These are phyloP conservation scores for Linepithema humile DNA, from an alignment of 1,140 invertebrate genomes.

Conservation along the genomic window DNA sequence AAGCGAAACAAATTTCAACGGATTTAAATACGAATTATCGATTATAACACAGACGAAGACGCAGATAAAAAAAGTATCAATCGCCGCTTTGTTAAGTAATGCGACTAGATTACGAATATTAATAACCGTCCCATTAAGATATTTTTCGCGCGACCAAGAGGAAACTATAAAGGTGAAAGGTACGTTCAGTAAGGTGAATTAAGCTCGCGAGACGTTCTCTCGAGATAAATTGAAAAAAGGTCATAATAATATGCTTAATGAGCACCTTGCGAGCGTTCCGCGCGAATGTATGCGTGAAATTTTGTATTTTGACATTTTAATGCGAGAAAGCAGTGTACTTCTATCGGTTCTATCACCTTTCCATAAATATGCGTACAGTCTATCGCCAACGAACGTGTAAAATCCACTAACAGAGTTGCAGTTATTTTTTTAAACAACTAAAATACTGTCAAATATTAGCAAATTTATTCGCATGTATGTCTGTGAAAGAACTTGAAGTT, in stretches of 20 bases:
- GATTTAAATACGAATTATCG: neutral
- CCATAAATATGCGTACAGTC: neutral
- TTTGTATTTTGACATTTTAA: constrained; percentile 64
- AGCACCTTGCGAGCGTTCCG: constrained; percentile 38
- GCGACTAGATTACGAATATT: constrained; percentile 52
- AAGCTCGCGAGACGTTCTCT: constrained; percentile 40
- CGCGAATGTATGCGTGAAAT: constrained; percentile 44
- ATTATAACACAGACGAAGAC: constrained; percentile 11
- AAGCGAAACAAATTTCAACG: neutral
- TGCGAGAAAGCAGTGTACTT: constrained; percentile 39
- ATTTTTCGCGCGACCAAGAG: constrained; percentile 47
- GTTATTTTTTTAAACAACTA: neutral
- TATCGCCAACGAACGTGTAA: constrained; percentile 22
- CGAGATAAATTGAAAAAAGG: constrained; percentile 40
- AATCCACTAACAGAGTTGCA: neutral
- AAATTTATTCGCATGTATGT: neutral
- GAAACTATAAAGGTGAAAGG: constrained; percentile 52
- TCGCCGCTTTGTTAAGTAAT: constrained; percentile 30
- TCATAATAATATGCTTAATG: constrained; percentile 45
- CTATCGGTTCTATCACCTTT: constrained; percentile 14
- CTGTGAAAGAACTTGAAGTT: neutral
- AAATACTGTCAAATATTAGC: neutral
- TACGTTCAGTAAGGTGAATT: constrained; percentile 20
- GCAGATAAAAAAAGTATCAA: constrained; percentile 25
- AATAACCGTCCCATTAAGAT: constrained; percentile 65